Evolutionary conservation across 2,888 invertebrate species (phyloP).

Genomic region (Meta bourneti): DNA sequence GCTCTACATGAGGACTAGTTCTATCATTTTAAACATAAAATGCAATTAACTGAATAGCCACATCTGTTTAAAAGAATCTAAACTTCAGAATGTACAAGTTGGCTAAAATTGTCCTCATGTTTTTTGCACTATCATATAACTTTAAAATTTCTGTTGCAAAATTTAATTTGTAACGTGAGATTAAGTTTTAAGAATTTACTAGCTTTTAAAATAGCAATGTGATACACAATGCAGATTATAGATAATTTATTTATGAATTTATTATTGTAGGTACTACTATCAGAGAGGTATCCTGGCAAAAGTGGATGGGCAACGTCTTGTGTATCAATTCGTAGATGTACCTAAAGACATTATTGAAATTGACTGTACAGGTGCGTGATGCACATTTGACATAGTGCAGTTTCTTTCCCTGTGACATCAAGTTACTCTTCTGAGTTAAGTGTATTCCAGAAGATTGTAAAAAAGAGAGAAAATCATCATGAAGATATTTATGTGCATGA

Average conservation of each 20-base stretch:
- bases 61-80: no score
- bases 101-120: no score
- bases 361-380: conserved; percentile 75
- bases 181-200: no score
- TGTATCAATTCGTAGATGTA: conserved; percentile 99
- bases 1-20: no score
- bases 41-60: no score
- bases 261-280: conserved; percentile 91
- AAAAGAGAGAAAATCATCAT: conserved; percentile 27
- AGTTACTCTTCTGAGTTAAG: conserved; percentile 31
- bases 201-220: no score
- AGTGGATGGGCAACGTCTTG: conserved; percentile 98
- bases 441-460: conserved; percentile 55
- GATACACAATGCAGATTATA: neutral
- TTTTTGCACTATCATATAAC: no score
- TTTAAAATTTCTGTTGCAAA: no score
- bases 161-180: no score
- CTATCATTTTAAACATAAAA: no score
- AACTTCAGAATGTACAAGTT: no score
- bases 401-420: conserved; percentile 47
- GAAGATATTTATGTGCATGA: conserved; percentile 18
- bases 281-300: conserved; percentile 99
- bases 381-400: conserved; percentile 52
- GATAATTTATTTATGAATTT: neutral
- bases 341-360: conserved; percentile 99